Evolutionary conservation across 2,888 invertebrate genomes (phyloP).

Genomic region (Sepiola atlantica): DNA sequence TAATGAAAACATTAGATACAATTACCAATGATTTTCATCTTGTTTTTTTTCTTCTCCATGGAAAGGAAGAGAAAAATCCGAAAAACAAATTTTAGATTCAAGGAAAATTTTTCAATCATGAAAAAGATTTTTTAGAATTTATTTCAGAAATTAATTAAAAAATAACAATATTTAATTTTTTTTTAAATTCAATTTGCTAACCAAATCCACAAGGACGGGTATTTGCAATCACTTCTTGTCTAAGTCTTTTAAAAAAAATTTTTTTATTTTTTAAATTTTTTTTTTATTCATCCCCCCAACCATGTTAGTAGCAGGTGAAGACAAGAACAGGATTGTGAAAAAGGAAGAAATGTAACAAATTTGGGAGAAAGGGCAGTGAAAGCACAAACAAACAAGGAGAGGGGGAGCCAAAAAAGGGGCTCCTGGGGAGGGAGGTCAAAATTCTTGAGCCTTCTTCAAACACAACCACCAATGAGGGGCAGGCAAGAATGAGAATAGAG

Average conservation of each 20-base stretch:
- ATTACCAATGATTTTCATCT: neutral
- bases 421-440: neutral
- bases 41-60: neutral
- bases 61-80: neutral
- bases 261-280: neutral
- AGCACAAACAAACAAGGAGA: neutral
- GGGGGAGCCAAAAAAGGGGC: too few relatives aligned
- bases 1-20: neutral
- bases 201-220: constrained; percentile 32
- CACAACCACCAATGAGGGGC: constrained; percentile 22
- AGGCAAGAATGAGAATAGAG: neutral
- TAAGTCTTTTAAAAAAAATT: neutral
- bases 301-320: constrained; percentile 32
- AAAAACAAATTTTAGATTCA: neutral
- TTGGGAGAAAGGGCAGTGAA: neutral
- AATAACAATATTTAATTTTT: constrained; percentile 32
- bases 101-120: neutral
- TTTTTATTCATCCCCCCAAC: neutral
- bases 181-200: neutral
- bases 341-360: constrained; percentile 16
- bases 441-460: neutral
- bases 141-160: constrained; percentile 12
- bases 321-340: constrained; percentile 32
- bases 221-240: constrained; percentile 32
- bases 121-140: neutral